phyloP scores from a whole-genome alignment of 2,113 vertebrate genomes.

The Probosciger aterrimus region DNA sequence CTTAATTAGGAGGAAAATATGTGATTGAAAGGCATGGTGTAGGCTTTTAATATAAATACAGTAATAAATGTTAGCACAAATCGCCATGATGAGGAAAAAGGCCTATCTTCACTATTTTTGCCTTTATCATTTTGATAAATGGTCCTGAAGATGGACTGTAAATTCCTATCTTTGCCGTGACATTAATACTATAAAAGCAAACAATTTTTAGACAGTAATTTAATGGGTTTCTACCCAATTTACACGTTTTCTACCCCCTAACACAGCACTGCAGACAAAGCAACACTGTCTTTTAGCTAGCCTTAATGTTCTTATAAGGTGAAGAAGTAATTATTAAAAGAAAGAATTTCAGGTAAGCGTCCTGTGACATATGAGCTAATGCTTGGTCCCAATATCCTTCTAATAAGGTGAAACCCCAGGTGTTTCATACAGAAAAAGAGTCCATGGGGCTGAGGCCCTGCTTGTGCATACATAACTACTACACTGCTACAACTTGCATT shows the following conservation, averaged over 20 bases:
- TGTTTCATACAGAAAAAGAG: background rate
- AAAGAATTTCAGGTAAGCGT: background rate
- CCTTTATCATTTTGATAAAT: background rate
- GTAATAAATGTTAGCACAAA: slow-evolving; percentile 21
- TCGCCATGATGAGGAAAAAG: background rate
- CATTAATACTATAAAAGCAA: background rate
- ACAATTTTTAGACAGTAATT: slow-evolving; percentile 9
- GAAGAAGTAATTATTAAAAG: background rate
- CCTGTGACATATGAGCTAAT: background rate
- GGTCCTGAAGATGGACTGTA: background rate
- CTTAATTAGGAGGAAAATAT: slow-evolving; percentile 74
- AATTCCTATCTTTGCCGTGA: background rate
- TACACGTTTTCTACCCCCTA: background rate
- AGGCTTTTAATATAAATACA: slow-evolving; percentile 52
- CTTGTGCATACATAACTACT: no score
- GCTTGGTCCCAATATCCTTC: background rate
- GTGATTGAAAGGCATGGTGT: slow-evolving; percentile 71
- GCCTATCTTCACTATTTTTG: background rate
- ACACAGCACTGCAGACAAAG: background rate
- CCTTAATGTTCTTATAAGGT: background rate
- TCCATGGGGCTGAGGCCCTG: background rate
- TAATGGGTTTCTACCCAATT: background rate
- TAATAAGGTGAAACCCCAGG: background rate
- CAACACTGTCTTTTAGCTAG: background rate
- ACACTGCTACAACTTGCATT: background rate